Evolutionary conservation across 1,140 invertebrate species (phyloP).

Genomic region (Achatina immaculata): DNA sequence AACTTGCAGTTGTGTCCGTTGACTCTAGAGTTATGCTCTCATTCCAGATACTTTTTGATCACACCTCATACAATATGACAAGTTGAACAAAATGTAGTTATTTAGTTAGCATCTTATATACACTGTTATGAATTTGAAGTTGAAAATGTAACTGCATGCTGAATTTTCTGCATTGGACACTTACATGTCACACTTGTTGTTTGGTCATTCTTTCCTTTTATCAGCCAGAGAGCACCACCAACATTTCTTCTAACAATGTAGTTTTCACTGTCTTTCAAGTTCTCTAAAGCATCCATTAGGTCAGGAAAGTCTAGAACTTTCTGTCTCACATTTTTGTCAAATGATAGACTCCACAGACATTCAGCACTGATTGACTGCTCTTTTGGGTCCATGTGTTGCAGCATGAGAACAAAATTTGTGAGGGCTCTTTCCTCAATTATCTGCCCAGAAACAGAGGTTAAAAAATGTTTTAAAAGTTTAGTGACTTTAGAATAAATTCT

Average conservation of each 20-base stretch:
- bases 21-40: no score
- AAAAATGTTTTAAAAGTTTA: no score
- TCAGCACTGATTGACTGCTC: slow-evolving; percentile 54
- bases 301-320: slow-evolving; percentile 52
- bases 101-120: no score
- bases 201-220: slow-evolving; percentile 61
- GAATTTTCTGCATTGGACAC: no score
- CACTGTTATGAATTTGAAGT: no score
- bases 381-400: slow-evolving; percentile 49
- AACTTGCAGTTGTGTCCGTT: no score
- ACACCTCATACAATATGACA: no score
- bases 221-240: slow-evolving; percentile 59
- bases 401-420: slow-evolving; percentile 55
- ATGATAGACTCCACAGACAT: slow-evolving; percentile 60
- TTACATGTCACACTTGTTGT: slow-evolving; percentile 37
- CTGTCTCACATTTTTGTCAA: slow-evolving; percentile 57
- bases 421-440: slow-evolving; percentile 60
- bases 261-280: slow-evolving; percentile 51
- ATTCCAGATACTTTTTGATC: no score
- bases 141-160: no score
- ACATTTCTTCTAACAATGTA: slow-evolving; percentile 53
- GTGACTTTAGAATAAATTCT: background rate
- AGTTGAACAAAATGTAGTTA: no score
- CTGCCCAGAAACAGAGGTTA: slow-evolving; percentile 35
- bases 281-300: slow-evolving; percentile 51